Conservation (phyloP, 2,888 invertebrate species). For the Ferdinandea cuprea region DNA sequence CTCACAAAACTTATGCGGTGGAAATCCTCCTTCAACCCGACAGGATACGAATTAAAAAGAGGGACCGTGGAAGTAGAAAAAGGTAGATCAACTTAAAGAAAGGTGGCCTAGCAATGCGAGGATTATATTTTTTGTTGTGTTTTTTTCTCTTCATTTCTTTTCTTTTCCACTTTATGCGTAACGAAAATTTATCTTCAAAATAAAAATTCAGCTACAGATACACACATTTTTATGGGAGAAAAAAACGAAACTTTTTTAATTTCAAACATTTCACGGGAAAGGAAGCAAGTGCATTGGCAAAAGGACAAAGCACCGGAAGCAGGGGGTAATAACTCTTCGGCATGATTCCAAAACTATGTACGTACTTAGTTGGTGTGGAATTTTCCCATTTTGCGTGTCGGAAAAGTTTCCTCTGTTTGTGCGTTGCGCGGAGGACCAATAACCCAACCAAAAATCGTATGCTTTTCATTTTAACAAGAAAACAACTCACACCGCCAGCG, state of each 20-base stretch:
- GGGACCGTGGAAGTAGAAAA: background rate
- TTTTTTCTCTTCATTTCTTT: too few species aligned
- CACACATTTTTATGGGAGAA: background rate
- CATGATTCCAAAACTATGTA: conserved; percentile 19
- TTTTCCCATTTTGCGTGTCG: conserved; percentile 2
- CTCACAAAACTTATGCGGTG: conserved; percentile 27
- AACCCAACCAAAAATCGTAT: conserved; percentile 28
- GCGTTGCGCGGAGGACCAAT: background rate
- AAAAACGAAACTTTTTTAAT: conserved; percentile 53
- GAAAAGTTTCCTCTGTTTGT: conserved; percentile 3
- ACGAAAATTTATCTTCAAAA: background rate
- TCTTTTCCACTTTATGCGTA: background rate
- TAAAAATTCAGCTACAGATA: background rate
- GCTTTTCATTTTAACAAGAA: conserved; percentile 30
- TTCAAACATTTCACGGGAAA: conserved; percentile 36
- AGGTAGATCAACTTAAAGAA: conserved; percentile 12
- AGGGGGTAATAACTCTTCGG: background rate
- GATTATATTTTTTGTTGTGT: background rate
- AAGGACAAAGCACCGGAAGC: conserved; percentile 15
- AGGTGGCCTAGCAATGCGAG: background rate
- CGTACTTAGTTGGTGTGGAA: background rate
- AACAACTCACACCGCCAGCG: conserved; percentile 47
- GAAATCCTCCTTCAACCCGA: background rate
- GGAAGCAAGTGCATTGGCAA: background rate
- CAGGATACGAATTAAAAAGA: background rate